phyloP scores from a whole-genome alignment of 1,140 invertebrate genomes.

The Drosophila eugracilis region DNA sequence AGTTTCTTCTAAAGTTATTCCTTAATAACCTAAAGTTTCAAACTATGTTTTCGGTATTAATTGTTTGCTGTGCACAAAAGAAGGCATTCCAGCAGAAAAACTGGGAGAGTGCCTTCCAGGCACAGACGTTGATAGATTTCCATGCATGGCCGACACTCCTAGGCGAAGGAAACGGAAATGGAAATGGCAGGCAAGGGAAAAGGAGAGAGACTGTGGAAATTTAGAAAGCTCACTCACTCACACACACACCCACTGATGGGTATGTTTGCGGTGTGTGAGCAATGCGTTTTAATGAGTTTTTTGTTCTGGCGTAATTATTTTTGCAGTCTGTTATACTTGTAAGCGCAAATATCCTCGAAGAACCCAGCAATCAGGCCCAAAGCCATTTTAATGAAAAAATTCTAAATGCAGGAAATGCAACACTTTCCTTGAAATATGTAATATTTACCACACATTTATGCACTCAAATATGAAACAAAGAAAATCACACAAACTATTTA shows the following conservation, averaged over 20 bases:
- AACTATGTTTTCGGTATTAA: too few species aligned
- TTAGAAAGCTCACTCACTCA: constrained; percentile 22
- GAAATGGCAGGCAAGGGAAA: neutral
- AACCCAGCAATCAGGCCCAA: constrained; percentile 30
- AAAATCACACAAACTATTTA: neutral
- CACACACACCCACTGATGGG: constrained; percentile 16
- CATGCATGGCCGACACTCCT: constrained; percentile 42
- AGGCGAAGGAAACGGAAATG: constrained; percentile 35
- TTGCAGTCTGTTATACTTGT: constrained; percentile 46
- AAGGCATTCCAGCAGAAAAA: constrained; percentile 14
- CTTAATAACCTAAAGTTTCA: too few species aligned
- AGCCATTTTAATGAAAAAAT: constrained; percentile 44
- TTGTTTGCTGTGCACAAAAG: constrained; percentile 11
- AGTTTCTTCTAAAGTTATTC: too few species aligned
- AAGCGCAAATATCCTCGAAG: constrained; percentile 38
- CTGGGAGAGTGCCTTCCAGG: constrained; percentile 33
- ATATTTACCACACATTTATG: neutral
- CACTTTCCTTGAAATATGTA: neutral
- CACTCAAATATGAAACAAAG: neutral
- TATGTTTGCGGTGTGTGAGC: constrained; percentile 53
- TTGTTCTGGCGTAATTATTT: constrained; percentile 68
- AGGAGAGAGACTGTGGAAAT: too few species aligned
- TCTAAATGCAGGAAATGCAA: constrained; percentile 27
- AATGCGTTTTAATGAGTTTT: constrained; percentile 76
- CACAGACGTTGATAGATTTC: constrained; percentile 78